A percentile compares a stretch with the other conserved stretches of the same genome.
phyloP scores from a whole-genome alignment of 2,797 vertebrate species.

The Decapterus maruadsi region DNA sequence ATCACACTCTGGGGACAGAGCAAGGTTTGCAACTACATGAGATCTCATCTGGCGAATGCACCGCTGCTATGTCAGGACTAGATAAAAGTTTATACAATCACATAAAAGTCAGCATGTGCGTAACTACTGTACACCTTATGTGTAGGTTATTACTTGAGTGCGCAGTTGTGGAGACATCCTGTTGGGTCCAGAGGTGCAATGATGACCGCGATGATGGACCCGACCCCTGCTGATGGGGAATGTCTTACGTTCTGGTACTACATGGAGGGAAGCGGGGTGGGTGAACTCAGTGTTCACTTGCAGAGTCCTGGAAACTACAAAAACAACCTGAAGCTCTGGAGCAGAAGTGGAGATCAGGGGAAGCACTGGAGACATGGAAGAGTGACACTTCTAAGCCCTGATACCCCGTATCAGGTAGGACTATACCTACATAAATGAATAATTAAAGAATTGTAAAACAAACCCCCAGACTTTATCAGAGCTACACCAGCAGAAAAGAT shows the following conservation, averaged over 20 bases:
- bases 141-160: slow-evolving; percentile 86
- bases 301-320: slow-evolving; percentile 35
- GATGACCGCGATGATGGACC: slow-evolving; percentile 69
- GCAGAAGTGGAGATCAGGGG: slow-evolving; percentile 76
- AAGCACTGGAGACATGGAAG: slow-evolving; percentile 84
- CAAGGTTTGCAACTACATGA: slow-evolving; percentile 71
- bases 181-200: slow-evolving; percentile 64
- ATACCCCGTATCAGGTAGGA: slow-evolving; percentile 76
- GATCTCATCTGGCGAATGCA: neutral
- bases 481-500: no score
- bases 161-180: slow-evolving; percentile 78
- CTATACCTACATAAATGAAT: neutral
- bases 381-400: slow-evolving; percentile 73
- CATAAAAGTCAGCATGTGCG: neutral
- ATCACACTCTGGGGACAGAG: slow-evolving; percentile 85
- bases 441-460: neutral
- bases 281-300: slow-evolving; percentile 77
- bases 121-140: neutral
- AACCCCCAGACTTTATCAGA: no score
- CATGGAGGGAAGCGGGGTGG: slow-evolving; percentile 80
- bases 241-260: slow-evolving; percentile 88
- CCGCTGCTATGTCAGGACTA: neutral
- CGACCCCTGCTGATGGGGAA: slow-evolving; percentile 75
- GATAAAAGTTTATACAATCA: neutral
- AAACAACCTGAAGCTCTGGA: slow-evolving; percentile 68